Conservation (phyloP, 1,140 invertebrate genomes). For the Eupristina koningsbergeri region DNA sequence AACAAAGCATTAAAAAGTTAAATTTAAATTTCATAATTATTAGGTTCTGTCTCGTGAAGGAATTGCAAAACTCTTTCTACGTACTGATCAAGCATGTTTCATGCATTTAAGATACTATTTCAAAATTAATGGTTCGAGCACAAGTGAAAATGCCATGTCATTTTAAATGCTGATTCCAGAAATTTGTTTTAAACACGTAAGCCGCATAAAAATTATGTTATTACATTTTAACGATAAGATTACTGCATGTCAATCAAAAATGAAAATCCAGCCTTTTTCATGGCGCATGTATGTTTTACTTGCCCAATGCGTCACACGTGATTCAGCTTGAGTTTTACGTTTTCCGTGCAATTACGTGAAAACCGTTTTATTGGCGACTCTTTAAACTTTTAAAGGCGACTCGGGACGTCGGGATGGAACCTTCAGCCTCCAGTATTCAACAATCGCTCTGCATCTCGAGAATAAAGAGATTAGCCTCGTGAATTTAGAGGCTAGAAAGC, state of each 20-base stretch:
- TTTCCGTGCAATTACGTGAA: neutral
- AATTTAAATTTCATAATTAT: neutral
- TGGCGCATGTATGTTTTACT: neutral
- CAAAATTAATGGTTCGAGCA: neutral
- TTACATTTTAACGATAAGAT: constrained; percentile 2
- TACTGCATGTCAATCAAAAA: neutral
- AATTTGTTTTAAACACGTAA: constrained; percentile 19
- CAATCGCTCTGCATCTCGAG: neutral
- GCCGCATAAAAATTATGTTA: neutral
- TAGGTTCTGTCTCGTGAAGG: neutral
- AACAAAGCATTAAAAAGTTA: neutral
- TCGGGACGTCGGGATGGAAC: neutral
- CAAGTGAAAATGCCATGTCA: neutral
- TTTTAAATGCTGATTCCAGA: neutral
- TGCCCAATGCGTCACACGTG: constrained; percentile 17
- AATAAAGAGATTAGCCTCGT: neutral
- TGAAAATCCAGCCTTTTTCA: neutral
- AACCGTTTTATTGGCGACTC: neutral
- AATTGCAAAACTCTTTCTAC: neutral
- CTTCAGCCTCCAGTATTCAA: no score
- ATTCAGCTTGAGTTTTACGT: constrained; percentile 23
- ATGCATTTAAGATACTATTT: neutral
- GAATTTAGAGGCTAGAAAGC: constrained; percentile 30
- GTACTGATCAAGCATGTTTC: neutral
- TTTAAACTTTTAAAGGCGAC: no score